These are phyloP conservation scores for Proteles cristata DNA, from an alignment of 2,113 vertebrate species.

Conservation along the genomic window DNA sequence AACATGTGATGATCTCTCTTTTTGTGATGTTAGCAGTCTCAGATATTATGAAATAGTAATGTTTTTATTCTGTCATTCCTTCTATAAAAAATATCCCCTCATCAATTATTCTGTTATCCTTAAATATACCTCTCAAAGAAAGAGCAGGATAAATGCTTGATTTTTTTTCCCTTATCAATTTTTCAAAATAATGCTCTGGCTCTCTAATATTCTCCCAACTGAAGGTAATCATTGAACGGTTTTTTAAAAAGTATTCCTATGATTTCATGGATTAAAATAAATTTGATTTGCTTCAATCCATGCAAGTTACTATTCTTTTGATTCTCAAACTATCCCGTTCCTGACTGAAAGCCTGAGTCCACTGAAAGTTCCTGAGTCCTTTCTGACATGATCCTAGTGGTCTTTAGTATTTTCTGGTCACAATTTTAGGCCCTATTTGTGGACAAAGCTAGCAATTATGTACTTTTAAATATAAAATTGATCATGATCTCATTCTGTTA, in stretches of 20 bases:
- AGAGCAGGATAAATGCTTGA: neutral
- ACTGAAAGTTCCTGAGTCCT: neutral
- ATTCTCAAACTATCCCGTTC: neutral
- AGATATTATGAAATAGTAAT: neutral
- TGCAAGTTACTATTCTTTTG: neutral
- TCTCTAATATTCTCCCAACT: neutral
- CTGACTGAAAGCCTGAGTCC: neutral
- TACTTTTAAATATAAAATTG: slow-evolving; percentile 27
- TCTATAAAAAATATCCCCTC: neutral
- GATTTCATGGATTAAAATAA: neutral
- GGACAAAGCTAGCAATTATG: neutral
- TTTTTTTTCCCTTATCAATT: neutral
- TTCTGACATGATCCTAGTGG: neutral
- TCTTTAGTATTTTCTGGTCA: neutral
- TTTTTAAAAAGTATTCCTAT: neutral
- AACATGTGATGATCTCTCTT: neutral
- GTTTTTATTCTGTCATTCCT: neutral
- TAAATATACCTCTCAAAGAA: neutral
- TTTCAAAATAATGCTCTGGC: neutral
- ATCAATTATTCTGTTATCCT: neutral
- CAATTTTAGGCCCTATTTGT: neutral
- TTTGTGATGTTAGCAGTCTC: neutral
- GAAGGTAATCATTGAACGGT: neutral
- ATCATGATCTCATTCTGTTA: slow-evolving; percentile 25
- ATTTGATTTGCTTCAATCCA: slow-evolving; percentile 15